Evolutionary conservation across 2,797 vertebrate genomes (phyloP).

Genomic region (Crocodylus rhombifer): DNA sequence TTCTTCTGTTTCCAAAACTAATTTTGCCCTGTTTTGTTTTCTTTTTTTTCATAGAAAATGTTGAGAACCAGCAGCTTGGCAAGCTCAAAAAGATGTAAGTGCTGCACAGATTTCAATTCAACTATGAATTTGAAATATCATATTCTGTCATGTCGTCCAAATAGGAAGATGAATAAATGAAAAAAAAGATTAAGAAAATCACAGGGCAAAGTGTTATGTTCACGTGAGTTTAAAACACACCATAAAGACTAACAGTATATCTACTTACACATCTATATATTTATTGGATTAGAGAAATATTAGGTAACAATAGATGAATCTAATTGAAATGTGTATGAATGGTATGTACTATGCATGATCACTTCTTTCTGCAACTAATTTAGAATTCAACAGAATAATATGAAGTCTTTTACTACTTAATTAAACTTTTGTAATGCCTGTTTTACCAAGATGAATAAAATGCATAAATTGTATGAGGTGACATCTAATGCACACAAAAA

Average conservation of each 20-base stretch:
- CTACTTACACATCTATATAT: slow-evolving; percentile 62
- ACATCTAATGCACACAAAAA: slow-evolving; percentile 87
- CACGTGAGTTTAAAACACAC: slow-evolving; percentile 46
- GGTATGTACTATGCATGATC: slow-evolving; percentile 77
- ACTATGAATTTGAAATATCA: neutral
- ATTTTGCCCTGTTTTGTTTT: neutral
- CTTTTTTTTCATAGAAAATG: too few species aligned
- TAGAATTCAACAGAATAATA: slow-evolving; percentile 85
- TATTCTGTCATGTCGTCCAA: slow-evolving; percentile 6
- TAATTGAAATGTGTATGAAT: slow-evolving; percentile 83
- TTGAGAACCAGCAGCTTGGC: neutral
- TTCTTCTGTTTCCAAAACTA: neutral
- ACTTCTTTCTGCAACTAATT: slow-evolving; percentile 84
- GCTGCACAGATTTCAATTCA: neutral
- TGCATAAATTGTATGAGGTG: slow-evolving; percentile 86
- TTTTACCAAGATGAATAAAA: slow-evolving; percentile 88
- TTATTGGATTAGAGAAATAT: slow-evolving; percentile 59
- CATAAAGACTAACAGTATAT: slow-evolving; percentile 4
- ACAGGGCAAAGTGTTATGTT: slow-evolving; percentile 37
- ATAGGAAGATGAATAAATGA: neutral
- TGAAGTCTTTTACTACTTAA: slow-evolving; percentile 88
- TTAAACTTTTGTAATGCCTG: slow-evolving; percentile 88
- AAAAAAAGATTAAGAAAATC: slow-evolving; percentile 30
- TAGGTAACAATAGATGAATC: slow-evolving; percentile 74
- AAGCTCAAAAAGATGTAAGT: neutral